Conservation (phyloP, 2,888 invertebrate genomes). For the Sipunculus nudus region DNA sequence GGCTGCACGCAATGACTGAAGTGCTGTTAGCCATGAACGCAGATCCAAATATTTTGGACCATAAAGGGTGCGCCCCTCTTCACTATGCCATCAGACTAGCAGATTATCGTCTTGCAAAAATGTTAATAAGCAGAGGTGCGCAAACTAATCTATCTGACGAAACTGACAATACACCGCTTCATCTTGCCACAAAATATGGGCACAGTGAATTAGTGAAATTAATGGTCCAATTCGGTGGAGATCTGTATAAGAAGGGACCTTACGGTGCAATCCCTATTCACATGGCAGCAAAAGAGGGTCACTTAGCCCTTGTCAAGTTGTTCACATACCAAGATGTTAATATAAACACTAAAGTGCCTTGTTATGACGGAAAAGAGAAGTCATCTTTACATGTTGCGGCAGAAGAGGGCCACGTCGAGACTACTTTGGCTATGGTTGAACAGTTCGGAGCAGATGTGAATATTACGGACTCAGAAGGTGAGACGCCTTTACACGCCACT, state of each 20-base stretch:
- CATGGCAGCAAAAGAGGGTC: slow-evolving; percentile 43
- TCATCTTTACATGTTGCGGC: slow-evolving; percentile 41
- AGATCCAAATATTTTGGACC: slow-evolving; percentile 36
- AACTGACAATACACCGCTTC: slow-evolving; percentile 37
- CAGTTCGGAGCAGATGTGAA: slow-evolving; percentile 37
- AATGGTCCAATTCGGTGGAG: slow-evolving; percentile 35
- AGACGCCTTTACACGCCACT: slow-evolving; percentile 32
- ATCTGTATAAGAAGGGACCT: slow-evolving; percentile 39
- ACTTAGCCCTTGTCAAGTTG: slow-evolving; percentile 30
- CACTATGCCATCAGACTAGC: slow-evolving; percentile 40
- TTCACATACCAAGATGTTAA: slow-evolving; percentile 34
- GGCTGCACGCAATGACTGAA: slow-evolving; percentile 38
- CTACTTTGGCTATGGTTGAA: slow-evolving; percentile 29
- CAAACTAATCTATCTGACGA: slow-evolving; percentile 33
- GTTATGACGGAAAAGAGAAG: slow-evolving; percentile 37
- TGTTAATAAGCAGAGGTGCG: slow-evolving; percentile 36
- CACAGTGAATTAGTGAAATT: slow-evolving; percentile 40
- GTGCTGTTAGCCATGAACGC: slow-evolving; percentile 37
- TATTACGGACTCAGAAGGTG: slow-evolving; percentile 34
- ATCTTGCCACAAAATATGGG: slow-evolving; percentile 41
- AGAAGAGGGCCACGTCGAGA: slow-evolving; percentile 40
- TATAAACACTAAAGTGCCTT: slow-evolving; percentile 40
- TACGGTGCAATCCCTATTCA: slow-evolving; percentile 42
- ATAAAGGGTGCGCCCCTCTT: slow-evolving; percentile 40
- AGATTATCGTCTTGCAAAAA: slow-evolving; percentile 41